Percentiles rank a stretch among this genome's conserved stretches.
phyloP scores from a whole-genome alignment of 2,797 vertebrate species.

The Lepus oiostolus region DNA sequence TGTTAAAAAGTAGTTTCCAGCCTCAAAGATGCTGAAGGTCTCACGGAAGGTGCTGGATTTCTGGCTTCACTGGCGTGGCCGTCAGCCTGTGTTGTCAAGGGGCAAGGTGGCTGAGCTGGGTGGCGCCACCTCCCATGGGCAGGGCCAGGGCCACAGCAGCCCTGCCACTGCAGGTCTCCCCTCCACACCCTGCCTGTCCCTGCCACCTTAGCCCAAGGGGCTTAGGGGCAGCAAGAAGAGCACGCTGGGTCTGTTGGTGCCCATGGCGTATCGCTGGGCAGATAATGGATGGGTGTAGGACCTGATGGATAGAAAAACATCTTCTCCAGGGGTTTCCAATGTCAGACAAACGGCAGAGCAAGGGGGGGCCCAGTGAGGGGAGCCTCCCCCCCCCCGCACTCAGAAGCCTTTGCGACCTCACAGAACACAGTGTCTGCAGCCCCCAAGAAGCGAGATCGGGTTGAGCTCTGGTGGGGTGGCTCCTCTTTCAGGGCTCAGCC shows the following conservation, averaged over 20 bases:
- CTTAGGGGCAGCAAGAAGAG: neutral
- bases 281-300: neutral
- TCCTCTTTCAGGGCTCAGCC: neutral
- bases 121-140: neutral
- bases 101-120: neutral
- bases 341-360: neutral
- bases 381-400: neutral
- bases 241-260: neutral
- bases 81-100: neutral
- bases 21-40: neutral
- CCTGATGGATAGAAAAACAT: neutral
- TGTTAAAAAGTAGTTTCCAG: neutral
- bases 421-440: neutral
- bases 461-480: neutral
- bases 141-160: rapidly evolving
- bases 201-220: neutral
- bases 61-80: neutral
- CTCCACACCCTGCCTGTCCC: neutral
- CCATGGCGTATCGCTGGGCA: neutral
- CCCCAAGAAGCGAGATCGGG: neutral
- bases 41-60: neutral
- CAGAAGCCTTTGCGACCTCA: neutral
- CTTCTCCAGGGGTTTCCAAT: neutral
- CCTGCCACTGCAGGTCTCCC: too few species aligned
- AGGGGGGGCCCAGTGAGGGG: neutral